phyloP scores from a whole-genome alignment of 1,140 invertebrate species.

The Magallana gigas region DNA sequence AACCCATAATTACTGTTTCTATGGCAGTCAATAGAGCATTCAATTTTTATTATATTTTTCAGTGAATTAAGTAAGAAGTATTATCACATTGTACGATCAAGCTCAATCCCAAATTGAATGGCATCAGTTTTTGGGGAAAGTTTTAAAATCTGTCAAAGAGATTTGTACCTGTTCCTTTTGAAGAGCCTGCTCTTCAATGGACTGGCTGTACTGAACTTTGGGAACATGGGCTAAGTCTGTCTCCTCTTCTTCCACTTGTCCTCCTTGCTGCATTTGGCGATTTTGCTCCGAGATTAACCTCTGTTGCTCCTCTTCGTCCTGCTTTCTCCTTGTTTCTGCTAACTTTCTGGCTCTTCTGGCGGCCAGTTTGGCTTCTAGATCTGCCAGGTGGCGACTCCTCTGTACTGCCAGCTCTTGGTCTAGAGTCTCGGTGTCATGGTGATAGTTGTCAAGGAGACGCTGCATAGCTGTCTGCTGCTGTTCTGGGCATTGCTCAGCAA shows the following conservation, averaged over 20 bases:
- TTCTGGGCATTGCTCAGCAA: constrained; percentile 54
- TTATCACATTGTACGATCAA: too few species aligned
- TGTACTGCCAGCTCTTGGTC: constrained; percentile 66
- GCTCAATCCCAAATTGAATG: too few species aligned
- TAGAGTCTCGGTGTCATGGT: constrained; percentile 66
- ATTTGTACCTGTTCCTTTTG: constrained; percentile 72
- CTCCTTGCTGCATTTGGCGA: constrained; percentile 67
- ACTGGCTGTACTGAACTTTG: constrained; percentile 66
- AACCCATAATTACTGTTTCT: background rate
- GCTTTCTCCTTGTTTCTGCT: constrained; percentile 63
- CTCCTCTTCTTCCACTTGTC: constrained; percentile 42
- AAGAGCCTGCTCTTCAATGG: constrained; percentile 71
- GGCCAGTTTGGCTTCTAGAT: constrained; percentile 73
- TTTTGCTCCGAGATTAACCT: constrained; percentile 72
- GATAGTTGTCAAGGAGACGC: constrained; percentile 72
- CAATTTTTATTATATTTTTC: too few species aligned
- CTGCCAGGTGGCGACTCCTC: constrained; percentile 68
- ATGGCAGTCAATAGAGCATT: too few species aligned
- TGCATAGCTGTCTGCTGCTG: constrained; percentile 64
- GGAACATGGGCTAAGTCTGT: constrained; percentile 69
- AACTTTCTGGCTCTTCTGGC: constrained; percentile 67
- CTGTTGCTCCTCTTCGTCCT: constrained; percentile 73
- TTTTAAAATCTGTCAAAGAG: background rate
- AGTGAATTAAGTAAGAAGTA: too few species aligned
- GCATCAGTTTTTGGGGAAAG: too few species aligned